Evolutionary conservation across 2,888 invertebrate species (phyloP), one percentile per base, ranked within the genome.

Genomic region (Cenopis cana): DNA sequence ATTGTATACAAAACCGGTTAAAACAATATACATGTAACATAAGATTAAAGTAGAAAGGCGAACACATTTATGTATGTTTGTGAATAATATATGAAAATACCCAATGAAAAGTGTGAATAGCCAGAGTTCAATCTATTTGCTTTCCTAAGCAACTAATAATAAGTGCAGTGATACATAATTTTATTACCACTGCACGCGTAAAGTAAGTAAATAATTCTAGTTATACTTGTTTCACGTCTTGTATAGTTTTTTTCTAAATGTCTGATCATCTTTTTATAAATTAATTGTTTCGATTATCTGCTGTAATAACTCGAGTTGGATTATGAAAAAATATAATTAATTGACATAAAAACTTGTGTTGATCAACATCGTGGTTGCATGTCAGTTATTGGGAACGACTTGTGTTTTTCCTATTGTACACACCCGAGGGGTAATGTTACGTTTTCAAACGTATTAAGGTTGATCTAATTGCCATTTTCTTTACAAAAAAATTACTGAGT

Each of bases 281-380:
- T 41, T 52, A 62, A 62, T 36, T 36, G 36, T 52, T 61, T 36
- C 18, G 36, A 52, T 52, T 62, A 50, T 2, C 18, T 9, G 29
- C 33, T 36, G 36, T 18, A 62, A 62, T 46, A 62, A 62, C 52
- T 52, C 18, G 18, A 36, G 36, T 52, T 52, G 8, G 29, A 46
- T 68, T 68, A 54, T 68, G 68, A 61, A 68, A 61, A 68, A 60
- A 68, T 29, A 46, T 41, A 33, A 3, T 33, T 33, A 60, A 17
- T 54, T 46, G 59, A 46, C 9, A 33, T 64, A 70, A 70, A 70
- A 70, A 70, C 41, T 70, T n/a, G 65, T 52, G 24, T 65, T 6
- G 33, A 54, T 64, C n/a, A 46, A 50, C 18, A 65, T 64, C 41
- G 69, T 64, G 64, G 38, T 69, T 64, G 57, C 69, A 50, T 64